Base-by-base conservation (phyloP, 2,888 invertebrate genomes). In the Diadegma fenestrale region DNA sequence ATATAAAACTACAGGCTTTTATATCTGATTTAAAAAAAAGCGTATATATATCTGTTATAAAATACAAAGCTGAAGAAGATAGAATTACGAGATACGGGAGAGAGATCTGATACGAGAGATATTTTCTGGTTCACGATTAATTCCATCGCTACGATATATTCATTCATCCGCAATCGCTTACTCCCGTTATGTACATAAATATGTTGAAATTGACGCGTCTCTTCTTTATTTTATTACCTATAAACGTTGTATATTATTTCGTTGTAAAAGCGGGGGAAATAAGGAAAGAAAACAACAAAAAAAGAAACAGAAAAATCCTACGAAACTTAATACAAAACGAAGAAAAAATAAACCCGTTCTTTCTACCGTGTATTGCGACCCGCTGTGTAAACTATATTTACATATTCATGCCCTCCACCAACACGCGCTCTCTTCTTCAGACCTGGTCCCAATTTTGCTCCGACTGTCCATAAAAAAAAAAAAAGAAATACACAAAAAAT, bases 111-210 rank as follows among this genome's bases (percentile, higher is more conserved):
- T 73, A 54, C 41, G 48, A 72, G 76, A 80, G 76, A 80, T 84
- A 77, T 77, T 72, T 80, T 80, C 76, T 71, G 71, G 71, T 77
- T 72, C 72, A 72, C 80, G 64, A 84, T 81, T 78, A 84, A 84
- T 84, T 78, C 77, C 22, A 78, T n/a, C 80, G 85, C 22, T 63
- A 51, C 80, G 85, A 75, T 69, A 77, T 84, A 88, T 87, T 87
- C 80, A 88, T 88, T 87, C 84, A 78, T 45, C 77, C 77, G 73
- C 76, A 78, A 87, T 87, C 85, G 75, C 81, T 87, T 82, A 87
- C 87, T 87, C 87, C 87, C 87, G 84, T 85, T 88, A 88, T 86
- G 82, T 84, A 86, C 79, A 85, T 88, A 87, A 87, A 88, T 87
- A 84, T 77, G 76, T 72, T 66, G 41, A 79, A 75, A 76, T 80